phyloP scores from a whole-genome alignment of 1,140 invertebrate genomes.

The Acromyrmex charruanus region DNA sequence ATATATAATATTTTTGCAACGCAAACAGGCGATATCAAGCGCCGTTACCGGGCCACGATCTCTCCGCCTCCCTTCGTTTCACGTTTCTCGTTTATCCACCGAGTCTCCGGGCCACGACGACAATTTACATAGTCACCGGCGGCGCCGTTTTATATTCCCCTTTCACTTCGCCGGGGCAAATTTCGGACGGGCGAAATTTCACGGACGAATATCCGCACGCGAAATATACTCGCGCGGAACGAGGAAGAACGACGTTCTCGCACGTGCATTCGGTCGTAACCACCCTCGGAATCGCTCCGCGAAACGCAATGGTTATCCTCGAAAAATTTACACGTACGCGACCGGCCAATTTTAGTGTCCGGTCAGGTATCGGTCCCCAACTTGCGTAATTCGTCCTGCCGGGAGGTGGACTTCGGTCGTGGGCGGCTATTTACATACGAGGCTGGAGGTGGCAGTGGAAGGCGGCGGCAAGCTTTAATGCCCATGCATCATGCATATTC shows the following conservation, averaged over 20 bases:
- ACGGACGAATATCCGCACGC: constrained; percentile 58
- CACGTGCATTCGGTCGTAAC: constrained; percentile 13
- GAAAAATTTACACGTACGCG: constrained; percentile 71
- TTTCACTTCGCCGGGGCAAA: constrained; percentile 32
- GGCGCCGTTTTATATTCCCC: constrained; percentile 65
- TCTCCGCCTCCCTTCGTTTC: not conserved
- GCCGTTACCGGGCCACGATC: constrained; percentile 25
- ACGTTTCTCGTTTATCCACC: constrained; percentile 54
- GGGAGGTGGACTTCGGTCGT: constrained; percentile 58
- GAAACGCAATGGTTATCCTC: constrained; percentile 35
- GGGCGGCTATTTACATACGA: constrained; percentile 85
- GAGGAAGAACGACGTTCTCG: not conserved
- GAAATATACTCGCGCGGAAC: constrained; percentile 59
- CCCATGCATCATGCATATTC: constrained; percentile 87
- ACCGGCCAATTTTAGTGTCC: constrained; percentile 62
- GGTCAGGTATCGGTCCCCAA: constrained; percentile 76
- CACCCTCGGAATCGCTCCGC: constrained; percentile 1
- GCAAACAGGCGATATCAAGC: constrained; percentile 57
- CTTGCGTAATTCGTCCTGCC: constrained; percentile 77
- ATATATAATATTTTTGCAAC: constrained; percentile 25
- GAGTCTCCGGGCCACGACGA: constrained; percentile 49
- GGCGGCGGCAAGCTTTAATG: constrained; percentile 83
- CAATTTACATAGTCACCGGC: constrained; percentile 60
- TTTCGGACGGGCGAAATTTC: constrained; percentile 57
- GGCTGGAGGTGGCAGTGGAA: constrained; percentile 66